Evolutionary conservation across 2,888 invertebrate genomes (phyloP), one percentile per base, ranked within the genome.

Genomic region (Himalopsyche anomala): DNA sequence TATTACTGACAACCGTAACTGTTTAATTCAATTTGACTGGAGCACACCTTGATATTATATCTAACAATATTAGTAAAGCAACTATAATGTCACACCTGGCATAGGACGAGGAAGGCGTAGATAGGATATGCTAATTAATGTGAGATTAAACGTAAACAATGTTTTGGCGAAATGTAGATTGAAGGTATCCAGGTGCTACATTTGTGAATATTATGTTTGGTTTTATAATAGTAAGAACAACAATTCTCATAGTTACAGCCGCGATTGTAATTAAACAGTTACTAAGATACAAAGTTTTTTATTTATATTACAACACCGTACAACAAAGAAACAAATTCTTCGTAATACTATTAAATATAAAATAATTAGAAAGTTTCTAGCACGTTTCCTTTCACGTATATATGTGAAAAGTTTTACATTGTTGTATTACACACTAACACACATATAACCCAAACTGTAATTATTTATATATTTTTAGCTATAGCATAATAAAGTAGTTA

Each of bases 101-200:
- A 40, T 17, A 36, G 79, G 38, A 40, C 79, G 40, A 62, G 62
- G 62, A 40, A 38, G 80, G 80, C 36, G 80, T 36, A 80, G 40
- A 80, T 19, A 62, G 80, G 80, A 80, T 80, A 80, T 80, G 80
- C 40, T 80, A 80, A 80, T 80, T 80, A 80, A 80, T 80, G 38
- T 38, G 42, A 80, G 40, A 42, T 80, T 40, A 80, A 80, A 80
- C n/a, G 80, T 38, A 80, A 80, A 80, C 62, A 62, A 62, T 19
- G 62, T 5, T 62, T 62, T 19, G 62, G 62, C n/a, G 62, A 62
- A 19, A 62, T 62, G 19, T 62, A 62, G 62, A 62, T 62, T 62
- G 62, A 62, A 62, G 62, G 15, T 62, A 62, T 19, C 62, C 62
- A 62, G 62, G 62, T 62, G 62, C 6, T 8, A 62, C 62, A 62